Evolutionary conservation across 2,888 invertebrate species (phyloP), one percentile per base, ranked within the genome.

Genomic region (Chymomyza caudatula): DNA sequence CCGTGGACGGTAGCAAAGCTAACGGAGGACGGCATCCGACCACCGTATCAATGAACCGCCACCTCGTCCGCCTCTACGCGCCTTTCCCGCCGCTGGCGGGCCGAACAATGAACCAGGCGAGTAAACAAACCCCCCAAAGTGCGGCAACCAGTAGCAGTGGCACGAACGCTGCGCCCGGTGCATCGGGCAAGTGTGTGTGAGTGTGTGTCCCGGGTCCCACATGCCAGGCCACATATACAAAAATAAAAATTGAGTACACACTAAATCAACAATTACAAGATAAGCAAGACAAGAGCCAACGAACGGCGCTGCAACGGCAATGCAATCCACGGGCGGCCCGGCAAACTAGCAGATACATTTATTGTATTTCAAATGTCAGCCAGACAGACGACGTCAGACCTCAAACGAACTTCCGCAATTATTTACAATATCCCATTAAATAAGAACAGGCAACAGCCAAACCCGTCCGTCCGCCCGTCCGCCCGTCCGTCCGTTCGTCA

Each of bases 221-320:
- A 56, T 42, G 43, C 56, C 19, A 43, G 37, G 37, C 44, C 20
- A 51, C n/a, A 20, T 51, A 37, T 51, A 77, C 68, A 66, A 63
- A 73, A 76, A 72, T 71, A 77, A 80, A 85, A 85, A 78, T 75
- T 76, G 77, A 77, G 77, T 77, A 78, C 78, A 69, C 75, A 83
- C 75, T 83, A 80, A 85, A 85, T 84, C 79, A 85, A 86, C 86
- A 87, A 86, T 86, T 86, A 82, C 77, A 76, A 83, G 78, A 85
- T 81, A 83, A 81, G 51, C 17, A 20, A 20, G 44, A 15, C 17
- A 47, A 61, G 43, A 57, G 47, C 47, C 47, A 47, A 15, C n/a
- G 19, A 6, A 47, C 47, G 19, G 43, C 13, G 43, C n/a, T n/a
- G 15, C 47, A 47, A 15, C n/a, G n/a, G 17, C 44, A 44, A 15